A percentile compares a stretch with the other conserved stretches of the same genome.
These are phyloP conservation scores for Troides helena DNA, from an alignment of 2,888 invertebrate genomes.

Conservation along the genomic window DNA sequence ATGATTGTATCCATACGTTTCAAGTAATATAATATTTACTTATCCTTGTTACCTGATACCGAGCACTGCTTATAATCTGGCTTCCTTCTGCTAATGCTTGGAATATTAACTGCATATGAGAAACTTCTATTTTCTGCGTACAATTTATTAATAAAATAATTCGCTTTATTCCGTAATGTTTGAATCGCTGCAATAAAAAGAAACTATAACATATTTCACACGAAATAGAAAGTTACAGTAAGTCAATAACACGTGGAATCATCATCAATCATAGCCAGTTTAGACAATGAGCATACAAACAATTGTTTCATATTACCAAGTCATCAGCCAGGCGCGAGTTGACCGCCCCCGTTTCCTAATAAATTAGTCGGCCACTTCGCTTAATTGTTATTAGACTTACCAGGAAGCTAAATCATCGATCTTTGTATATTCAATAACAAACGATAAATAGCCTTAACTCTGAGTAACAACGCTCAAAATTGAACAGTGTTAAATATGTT, in stretches of 20 bases:
- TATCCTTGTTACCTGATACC: no score
- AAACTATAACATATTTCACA: not conserved
- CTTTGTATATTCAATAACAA: conserved; percentile 43
- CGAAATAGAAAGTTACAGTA: conserved; percentile 7
- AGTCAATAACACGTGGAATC: conserved; percentile 5
- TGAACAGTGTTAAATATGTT: conserved; percentile 21
- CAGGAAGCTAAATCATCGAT: conserved; percentile 66
- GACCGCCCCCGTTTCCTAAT: conserved; percentile 66
- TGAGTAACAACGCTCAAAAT: conserved; percentile 38
- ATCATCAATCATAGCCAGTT: conserved; percentile 25
- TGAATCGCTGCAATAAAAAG: not conserved
- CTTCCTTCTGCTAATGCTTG: no score
- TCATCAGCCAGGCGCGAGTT: conserved; percentile 53
- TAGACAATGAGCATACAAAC: conserved; percentile 24
- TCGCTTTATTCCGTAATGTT: not conserved
- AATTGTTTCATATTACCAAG: conserved; percentile 34
- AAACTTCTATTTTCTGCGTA: no score
- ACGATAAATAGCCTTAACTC: conserved; percentile 35
- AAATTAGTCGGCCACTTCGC: conserved; percentile 68
- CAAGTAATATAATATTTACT: no score
- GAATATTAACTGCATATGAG: no score
- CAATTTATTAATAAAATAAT: not conserved
- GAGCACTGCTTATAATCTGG: no score
- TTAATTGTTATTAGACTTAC: conserved; percentile 73
- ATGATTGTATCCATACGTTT: no score